Base-by-base conservation (phyloP, 2,113 vertebrate species). In the Saccopteryx bilineata region DNA sequence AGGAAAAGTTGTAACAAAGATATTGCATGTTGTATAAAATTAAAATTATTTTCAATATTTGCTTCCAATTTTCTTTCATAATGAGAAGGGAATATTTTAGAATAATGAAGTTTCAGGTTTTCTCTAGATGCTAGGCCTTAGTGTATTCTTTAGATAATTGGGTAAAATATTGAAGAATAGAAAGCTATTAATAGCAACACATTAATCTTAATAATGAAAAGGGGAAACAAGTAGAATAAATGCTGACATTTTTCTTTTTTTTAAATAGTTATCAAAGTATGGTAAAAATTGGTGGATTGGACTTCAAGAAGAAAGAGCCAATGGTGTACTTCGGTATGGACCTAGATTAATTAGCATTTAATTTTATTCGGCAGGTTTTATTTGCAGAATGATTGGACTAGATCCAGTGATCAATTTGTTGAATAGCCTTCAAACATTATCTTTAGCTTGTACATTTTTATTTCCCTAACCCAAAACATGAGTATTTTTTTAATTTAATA, bases 261-360 rank as follows among this genome's bases (percentile, higher is more conserved):
- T 91, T 90, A 56, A 94, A 97, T 96, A 99, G 99, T 87, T 99
- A 0, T 98, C 99, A 0, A 97, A 97, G 78, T 98, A 83, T 54
- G 98, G 98, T 46, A 96, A 97, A 58, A 99, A 98, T 69, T 99
- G 99, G 99, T 99, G 99, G 99, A 99, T 99, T 96, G 99, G 99
- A 95, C 65, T 99, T 95, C 98, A 97, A 1, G 65, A 98, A 83
- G 98, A 98, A 96, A 97, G 88, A 80, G 72, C 96, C 52, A 97
- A 94, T 52, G 92, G 97, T 68, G 98, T 98, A 95, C 98, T 98
- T 97, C 98, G 98, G 99, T 99, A 98, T 97, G 98, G 98, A 91
- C 72, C 12, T 87, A 78, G 31, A 93, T 81, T 93, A 56, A 93
- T 95, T 96, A 96, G 93, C 90, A 95, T 89, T 87, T 95, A 71